A percentile compares a stretch with the other conserved stretches of the same genome.
Conservation (phyloP, 2,888 invertebrate genomes). For the Bhutanitis thaidina region DNA sequence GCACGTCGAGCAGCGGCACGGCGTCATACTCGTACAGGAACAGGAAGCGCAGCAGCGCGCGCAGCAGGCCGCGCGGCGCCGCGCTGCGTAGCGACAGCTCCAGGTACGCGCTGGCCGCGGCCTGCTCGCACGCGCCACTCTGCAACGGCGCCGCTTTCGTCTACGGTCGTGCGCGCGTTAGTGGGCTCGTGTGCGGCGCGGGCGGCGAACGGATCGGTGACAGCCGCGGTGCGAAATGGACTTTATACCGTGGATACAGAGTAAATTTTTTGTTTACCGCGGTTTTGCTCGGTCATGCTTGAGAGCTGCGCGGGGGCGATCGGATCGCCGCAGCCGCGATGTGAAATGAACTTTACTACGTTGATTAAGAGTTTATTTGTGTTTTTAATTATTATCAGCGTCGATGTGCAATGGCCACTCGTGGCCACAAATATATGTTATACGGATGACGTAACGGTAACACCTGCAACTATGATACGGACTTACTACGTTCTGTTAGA, state of each 20-base stretch:
- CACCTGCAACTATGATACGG: too few species aligned
- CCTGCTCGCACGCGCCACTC: constrained; percentile 92
- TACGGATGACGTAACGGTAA: too few species aligned
- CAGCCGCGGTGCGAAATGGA: not conserved
- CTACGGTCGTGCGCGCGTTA: constrained; percentile 57
- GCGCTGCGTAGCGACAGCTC: constrained; percentile 94
- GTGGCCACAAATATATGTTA: too few species aligned
- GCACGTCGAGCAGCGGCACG: constrained; percentile 88
- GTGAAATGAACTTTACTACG: too few species aligned
- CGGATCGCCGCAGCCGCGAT: not conserved
- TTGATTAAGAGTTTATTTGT: too few species aligned
- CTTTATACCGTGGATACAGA: too few species aligned
- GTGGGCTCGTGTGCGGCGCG: constrained; percentile 29
- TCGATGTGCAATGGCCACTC: too few species aligned
- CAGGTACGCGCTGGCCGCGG: constrained; percentile 95
- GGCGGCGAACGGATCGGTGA: not conserved
- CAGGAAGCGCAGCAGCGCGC: constrained; percentile 91
- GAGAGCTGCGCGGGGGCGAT: not conserved
- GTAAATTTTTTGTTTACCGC: too few species aligned
- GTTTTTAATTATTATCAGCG: too few species aligned
- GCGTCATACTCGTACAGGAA: constrained; percentile 91
- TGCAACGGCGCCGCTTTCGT: constrained; percentile 80
- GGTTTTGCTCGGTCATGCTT: constrained; percentile 21
- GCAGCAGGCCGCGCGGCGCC: constrained; percentile 90
- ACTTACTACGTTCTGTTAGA: too few species aligned